phyloP scores from a whole-genome alignment of 2,113 vertebrate genomes.

The Zapornia atra region DNA sequence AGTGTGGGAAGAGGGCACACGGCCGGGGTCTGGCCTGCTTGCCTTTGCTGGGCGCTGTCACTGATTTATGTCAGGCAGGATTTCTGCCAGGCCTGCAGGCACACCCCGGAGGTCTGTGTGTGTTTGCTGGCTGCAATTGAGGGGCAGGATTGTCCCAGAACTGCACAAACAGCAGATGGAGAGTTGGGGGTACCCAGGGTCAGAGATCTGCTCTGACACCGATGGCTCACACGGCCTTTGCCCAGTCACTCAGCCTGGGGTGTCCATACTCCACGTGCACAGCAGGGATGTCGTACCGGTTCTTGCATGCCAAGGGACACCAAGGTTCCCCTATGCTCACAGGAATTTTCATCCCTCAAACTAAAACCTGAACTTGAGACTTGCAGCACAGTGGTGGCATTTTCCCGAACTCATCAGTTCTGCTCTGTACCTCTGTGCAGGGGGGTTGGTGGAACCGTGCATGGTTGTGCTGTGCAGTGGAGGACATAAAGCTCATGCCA shows the following conservation, averaged over 20 bases:
- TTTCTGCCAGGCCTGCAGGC: neutral
- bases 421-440: neutral
- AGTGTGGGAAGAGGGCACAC: rapidly evolving
- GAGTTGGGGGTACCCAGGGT: rapidly evolving
- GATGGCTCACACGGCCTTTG: neutral
- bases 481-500: neutral
- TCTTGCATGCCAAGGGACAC: rapidly evolving
- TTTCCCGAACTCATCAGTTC: rapidly evolving
- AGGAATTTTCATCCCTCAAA: neutral
- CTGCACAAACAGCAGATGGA: rapidly evolving
- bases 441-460: rapidly evolving
- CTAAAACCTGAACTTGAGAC: rapidly evolving
- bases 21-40: neutral
- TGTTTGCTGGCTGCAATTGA: neutral
- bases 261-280: rapidly evolving
- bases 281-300: rapidly evolving
- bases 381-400: neutral
- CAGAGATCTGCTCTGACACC: neutral
- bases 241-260: neutral
- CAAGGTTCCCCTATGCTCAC: rapidly evolving
- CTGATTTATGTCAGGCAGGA: neutral
- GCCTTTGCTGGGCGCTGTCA: neutral
- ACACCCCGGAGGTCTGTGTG: neutral
- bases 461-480: rapidly evolving
- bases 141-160: neutral